Conservation (phyloP, 92 coral and sea anemone genomes). For the Siderastrea radians region DNA sequence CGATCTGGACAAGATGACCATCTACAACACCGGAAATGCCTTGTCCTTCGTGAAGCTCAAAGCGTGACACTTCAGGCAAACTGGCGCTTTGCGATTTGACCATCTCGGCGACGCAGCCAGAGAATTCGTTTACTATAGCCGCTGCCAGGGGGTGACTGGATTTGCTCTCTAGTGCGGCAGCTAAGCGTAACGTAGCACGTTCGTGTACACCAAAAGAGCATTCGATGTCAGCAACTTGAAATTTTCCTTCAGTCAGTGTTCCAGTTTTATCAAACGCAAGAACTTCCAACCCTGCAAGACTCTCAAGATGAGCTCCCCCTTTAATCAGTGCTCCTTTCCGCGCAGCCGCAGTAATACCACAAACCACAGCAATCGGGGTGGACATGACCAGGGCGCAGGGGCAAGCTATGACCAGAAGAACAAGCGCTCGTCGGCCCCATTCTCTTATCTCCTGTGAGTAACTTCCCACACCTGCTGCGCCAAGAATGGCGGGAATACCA, state of each 20-base stretch:
- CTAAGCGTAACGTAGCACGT: slow-evolving; percentile 87
- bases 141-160: slow-evolving; percentile 98
- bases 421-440: slow-evolving; percentile 94
- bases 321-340: slow-evolving; percentile 94
- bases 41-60: slow-evolving; percentile 90
- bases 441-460: slow-evolving; percentile 76
- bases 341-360: slow-evolving; percentile 96
- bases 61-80: slow-evolving; percentile 90
- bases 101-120: slow-evolving; percentile 95
- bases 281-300: slow-evolving; percentile 78
- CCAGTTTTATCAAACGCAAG: slow-evolving; percentile 99
- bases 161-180: slow-evolving; percentile 98
- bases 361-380: slow-evolving; percentile 98
- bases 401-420: slow-evolving; percentile 93
- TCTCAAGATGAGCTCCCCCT: slow-evolving; percentile 94
- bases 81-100: slow-evolving; percentile 58
- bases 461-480: slow-evolving; percentile 94
- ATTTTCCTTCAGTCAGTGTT: slow-evolving; percentile 95
- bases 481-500: slow-evolving; percentile 89
- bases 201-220: slow-evolving; percentile 77
- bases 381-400: slow-evolving; percentile 99
- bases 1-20: slow-evolving; percentile 84
- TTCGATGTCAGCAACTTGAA: slow-evolving; percentile 88
- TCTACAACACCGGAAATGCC: slow-evolving; percentile 91
- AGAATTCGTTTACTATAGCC: slow-evolving; percentile 92